Evolutionary conservation across 30 jellyfish, hydroid and myxozoan species (phyloP), one percentile per base, ranked within the genome.

Genomic region (Aurelia sp.): DNA sequence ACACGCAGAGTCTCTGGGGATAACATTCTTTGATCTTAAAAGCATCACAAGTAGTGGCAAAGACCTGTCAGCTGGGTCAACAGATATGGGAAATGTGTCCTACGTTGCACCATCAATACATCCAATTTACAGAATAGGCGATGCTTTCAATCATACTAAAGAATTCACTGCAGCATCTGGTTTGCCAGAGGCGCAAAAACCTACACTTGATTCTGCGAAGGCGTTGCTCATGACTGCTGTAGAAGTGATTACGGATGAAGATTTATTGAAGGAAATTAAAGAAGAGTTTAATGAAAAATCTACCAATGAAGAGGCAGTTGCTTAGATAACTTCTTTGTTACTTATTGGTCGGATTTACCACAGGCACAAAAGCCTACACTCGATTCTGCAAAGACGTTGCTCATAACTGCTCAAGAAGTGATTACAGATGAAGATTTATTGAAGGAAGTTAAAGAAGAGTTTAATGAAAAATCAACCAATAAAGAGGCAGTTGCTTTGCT

Each of bases 41-140:
- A 52, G 55, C 27, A 47, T 38, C 38, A 44, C 91, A 12, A 52
- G 44, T 3, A 70, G 71, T 64, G 84, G 60, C 17, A 48, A 67
- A 61, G 63, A 65, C 15, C 31, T 52, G 35, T 63, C 35, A 74
- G 61, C 78, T n/a, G 98, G 97, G 8, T 81, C 96, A 8, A 86
- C 97, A 38, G 98, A 92, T 47, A 87, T 87, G 95, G 98, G 98
- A 19, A 92, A 92, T 63, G 92, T 92, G 16, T 92, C 98, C 64
- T 92, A 92, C 30, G 71, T 75, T 5, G 53, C 67, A 57, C 97
- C 98, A 11, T 85, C 97, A 7, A 92, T 92, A 24, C 98, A 92
- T 71, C 98, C 98, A 11, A 31, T 68, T 33, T 92, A 61, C 76
- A 80, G 67, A 53, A 92, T 92, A n/a, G 81, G 71, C 10, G 75